These are phyloP conservation scores for Champsocephalus gunnari DNA, from an alignment of 2,797 vertebrate species.

Conservation along the genomic window DNA sequence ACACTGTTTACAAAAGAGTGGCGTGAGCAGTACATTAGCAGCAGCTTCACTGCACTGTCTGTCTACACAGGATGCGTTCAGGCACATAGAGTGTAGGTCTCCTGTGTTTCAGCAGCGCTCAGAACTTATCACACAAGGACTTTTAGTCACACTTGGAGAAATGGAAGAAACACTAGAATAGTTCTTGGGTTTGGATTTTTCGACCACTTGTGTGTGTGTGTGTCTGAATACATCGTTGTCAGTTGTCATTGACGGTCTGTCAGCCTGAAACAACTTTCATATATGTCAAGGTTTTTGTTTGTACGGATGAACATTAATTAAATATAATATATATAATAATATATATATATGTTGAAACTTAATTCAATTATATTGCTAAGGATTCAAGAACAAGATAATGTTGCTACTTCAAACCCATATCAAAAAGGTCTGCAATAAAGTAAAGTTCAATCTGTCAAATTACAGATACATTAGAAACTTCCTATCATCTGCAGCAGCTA, in stretches of 20 bases:
- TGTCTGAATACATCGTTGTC: not conserved
- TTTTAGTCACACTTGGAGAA: not conserved
- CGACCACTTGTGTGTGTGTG: not conserved
- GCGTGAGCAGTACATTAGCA: not conserved
- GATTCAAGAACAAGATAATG: not conserved
- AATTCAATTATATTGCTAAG: not conserved
- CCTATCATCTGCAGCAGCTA: too few species aligned
- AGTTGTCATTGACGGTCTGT: not conserved
- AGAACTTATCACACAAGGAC: not conserved
- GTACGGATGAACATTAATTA: not conserved
- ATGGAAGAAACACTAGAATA: too few species aligned
- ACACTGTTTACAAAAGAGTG: not conserved
- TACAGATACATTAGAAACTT: too few species aligned
- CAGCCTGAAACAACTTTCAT: constrained; percentile 8
- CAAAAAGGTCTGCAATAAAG: too few species aligned
- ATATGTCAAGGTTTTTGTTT: not conserved
- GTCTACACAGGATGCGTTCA: not conserved
- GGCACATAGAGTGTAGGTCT: not conserved
- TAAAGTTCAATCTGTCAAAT: too few species aligned
- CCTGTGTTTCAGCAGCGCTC: not conserved
- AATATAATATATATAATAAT: not conserved
- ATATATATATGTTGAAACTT: not conserved
- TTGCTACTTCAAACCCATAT: not conserved
- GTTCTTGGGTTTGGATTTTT: not conserved
- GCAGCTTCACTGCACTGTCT: not conserved